Percentiles rank a stretch among this genome's conserved stretches.
phyloP scores from a whole-genome alignment of 2,888 invertebrate species.

The Macaria notata region DNA sequence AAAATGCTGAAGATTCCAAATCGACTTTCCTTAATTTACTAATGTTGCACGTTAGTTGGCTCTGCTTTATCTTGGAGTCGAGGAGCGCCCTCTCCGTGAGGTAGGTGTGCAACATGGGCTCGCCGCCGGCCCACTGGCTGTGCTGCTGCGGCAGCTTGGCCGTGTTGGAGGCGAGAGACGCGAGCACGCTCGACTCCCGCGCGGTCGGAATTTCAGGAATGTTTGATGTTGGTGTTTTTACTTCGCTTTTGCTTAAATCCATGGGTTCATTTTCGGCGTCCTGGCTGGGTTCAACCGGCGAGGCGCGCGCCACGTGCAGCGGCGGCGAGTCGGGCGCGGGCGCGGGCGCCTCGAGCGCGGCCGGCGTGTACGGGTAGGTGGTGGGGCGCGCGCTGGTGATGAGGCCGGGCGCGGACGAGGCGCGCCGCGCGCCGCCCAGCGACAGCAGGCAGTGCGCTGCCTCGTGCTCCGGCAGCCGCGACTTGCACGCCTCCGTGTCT shows the following conservation, averaged over 20 bases:
- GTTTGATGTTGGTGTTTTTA: slow-evolving; percentile 53
- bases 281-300: slow-evolving; percentile 53
- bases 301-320: slow-evolving; percentile 45
- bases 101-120: slow-evolving; percentile 87
- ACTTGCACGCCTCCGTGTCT: slow-evolving; percentile 86
- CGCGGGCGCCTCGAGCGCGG: slow-evolving; percentile 52
- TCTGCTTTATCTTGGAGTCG: slow-evolving; percentile 87
- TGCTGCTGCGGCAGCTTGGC: slow-evolving; percentile 83
- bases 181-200: slow-evolving; percentile 83
- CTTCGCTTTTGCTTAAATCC: slow-evolving; percentile 73
- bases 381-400: slow-evolving; percentile 84
- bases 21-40: slow-evolving; percentile 67
- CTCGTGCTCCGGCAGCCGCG: slow-evolving; percentile 91
- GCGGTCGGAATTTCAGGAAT: slow-evolving; percentile 83
- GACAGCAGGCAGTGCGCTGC: slow-evolving; percentile 92
- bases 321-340: slow-evolving; percentile 56
- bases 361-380: slow-evolving; percentile 85
- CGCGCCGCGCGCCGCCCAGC: slow-evolving; percentile 84
- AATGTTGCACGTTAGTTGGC: slow-evolving; percentile 73
- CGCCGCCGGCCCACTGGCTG: slow-evolving; percentile 81
- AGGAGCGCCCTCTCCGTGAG: slow-evolving; percentile 87
- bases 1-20: slow-evolving; percentile 52
- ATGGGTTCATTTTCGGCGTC: slow-evolving; percentile 80
- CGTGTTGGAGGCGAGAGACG: slow-evolving; percentile 84
- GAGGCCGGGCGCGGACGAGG: slow-evolving; percentile 77